These are phyloP conservation scores for Cephus cinctus DNA, from an alignment of 1,140 invertebrate species.

Conservation along the genomic window DNA sequence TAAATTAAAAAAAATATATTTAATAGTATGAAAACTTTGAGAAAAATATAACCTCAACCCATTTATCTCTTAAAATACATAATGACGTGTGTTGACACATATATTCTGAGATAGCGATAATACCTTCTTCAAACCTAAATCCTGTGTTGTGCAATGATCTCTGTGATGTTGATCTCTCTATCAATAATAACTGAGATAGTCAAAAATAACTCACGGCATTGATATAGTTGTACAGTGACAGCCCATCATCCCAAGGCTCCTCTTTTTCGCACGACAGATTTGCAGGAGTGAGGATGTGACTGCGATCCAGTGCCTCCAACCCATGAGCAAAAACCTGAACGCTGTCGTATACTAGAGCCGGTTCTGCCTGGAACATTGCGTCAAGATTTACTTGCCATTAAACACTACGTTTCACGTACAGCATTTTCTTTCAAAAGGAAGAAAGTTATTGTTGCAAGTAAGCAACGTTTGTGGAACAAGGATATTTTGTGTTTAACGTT, in stretches of 20 bases:
- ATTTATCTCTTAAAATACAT: neutral
- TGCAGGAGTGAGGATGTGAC: slow-evolving; percentile 65
- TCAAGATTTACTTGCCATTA: too few species aligned
- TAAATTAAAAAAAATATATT: too few species aligned
- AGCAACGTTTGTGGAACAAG: too few species aligned
- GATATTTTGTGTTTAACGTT: too few species aligned
- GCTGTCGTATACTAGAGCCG: slow-evolving; percentile 88
- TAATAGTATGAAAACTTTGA: too few species aligned
- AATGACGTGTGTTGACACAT: too few species aligned
- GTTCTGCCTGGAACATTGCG: slow-evolving; percentile 80
- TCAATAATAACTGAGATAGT: neutral
- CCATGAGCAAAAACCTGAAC: slow-evolving; percentile 85
- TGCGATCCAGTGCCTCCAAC: slow-evolving; percentile 70
- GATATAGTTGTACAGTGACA: slow-evolving; percentile 86
- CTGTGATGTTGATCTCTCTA: neutral
- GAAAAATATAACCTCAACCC: neutral
- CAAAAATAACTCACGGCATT: slow-evolving; percentile 68
- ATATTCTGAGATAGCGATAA: too few species aligned
- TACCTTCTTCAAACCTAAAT: too few species aligned
- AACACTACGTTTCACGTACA: too few species aligned
- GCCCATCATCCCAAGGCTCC: slow-evolving; percentile 81
- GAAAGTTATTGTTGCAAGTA: too few species aligned
- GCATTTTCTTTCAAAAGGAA: too few species aligned
- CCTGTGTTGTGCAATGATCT: neutral
- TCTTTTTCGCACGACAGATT: slow-evolving; percentile 85